Evolutionary conservation across 1,140 invertebrate genomes (phyloP).

Genomic region (Drosophila oshimai): DNA sequence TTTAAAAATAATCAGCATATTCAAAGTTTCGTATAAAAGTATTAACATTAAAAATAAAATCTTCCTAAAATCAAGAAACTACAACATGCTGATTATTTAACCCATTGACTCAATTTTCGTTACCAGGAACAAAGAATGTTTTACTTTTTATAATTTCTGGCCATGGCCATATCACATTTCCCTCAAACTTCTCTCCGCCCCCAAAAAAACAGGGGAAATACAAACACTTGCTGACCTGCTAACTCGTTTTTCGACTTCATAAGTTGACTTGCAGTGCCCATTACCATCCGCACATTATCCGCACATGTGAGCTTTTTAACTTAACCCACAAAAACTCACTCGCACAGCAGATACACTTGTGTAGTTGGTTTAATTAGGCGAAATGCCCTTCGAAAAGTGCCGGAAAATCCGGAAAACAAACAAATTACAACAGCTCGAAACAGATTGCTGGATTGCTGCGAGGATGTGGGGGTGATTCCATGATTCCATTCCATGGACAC

Average conservation of each 20-base stretch:
- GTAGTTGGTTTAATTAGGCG: constrained; percentile 70
- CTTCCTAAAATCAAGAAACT: too few species aligned
- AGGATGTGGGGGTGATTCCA: background rate
- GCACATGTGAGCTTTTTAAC: constrained; percentile 38
- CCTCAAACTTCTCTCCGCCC: background rate
- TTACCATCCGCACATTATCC: constrained; percentile 10
- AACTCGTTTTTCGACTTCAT: constrained; percentile 17
- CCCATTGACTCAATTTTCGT: too few species aligned
- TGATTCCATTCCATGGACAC: background rate
- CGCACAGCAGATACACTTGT: constrained; percentile 6
- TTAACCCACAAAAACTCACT: background rate
- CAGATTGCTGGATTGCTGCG: constrained; percentile 41
- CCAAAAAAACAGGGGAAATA: background rate
- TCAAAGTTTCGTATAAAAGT: too few species aligned
- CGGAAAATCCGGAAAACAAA: constrained; percentile 53
- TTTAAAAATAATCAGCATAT: too few species aligned
- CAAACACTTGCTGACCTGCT: constrained; percentile 16
- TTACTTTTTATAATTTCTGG: too few species aligned
- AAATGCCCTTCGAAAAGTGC: constrained; percentile 50
- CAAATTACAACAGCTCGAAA: constrained; percentile 66
- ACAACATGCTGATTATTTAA: too few species aligned
- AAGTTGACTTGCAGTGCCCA: background rate
- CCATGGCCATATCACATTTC: background rate
- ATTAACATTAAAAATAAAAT: too few species aligned
- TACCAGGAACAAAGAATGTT: too few species aligned